A percentile compares a stretch with the other conserved stretches of the same genome.
phyloP scores from a whole-genome alignment of 2,113 vertebrate genomes.

The Trichomycterus rosablanca region DNA sequence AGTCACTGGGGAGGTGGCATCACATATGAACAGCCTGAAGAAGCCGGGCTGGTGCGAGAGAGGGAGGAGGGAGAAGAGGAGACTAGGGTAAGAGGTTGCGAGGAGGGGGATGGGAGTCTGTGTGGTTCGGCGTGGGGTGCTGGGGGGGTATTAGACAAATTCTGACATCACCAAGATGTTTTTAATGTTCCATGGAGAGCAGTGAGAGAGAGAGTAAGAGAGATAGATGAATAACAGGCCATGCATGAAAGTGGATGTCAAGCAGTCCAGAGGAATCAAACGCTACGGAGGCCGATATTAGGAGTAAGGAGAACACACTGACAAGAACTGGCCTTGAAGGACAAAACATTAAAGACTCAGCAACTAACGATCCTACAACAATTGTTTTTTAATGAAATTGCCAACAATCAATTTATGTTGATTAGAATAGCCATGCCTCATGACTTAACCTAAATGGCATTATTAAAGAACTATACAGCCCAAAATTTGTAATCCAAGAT shows the following conservation, averaged over 20 bases:
- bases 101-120: constrained; percentile 14
- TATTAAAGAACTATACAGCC: no score
- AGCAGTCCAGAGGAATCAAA: constrained; percentile 53
- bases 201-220: constrained; percentile 11
- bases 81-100: constrained; percentile 33
- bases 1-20: constrained; percentile 52
- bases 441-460: no score
- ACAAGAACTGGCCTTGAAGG: constrained; percentile 5
- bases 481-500: no score
- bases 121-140: constrained; percentile 7
- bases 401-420: no score
- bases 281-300: constrained; percentile 68
- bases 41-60: constrained; percentile 19
- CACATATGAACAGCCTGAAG: constrained; percentile 46
- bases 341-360: no score
- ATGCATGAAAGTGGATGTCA: constrained; percentile 71
- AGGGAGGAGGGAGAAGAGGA: constrained; percentile 19
- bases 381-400: no score
- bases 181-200: constrained; percentile 61
- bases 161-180: constrained; percentile 66
- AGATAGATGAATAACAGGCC: constrained; percentile 54
- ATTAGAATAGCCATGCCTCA: no score
- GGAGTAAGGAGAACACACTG: constrained; percentile 49
- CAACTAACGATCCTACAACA: no score
- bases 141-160: constrained; percentile 51